These are phyloP conservation scores for Osmerus mordax DNA, from an alignment of 2,113 vertebrate species.

Conservation along the genomic window DNA sequence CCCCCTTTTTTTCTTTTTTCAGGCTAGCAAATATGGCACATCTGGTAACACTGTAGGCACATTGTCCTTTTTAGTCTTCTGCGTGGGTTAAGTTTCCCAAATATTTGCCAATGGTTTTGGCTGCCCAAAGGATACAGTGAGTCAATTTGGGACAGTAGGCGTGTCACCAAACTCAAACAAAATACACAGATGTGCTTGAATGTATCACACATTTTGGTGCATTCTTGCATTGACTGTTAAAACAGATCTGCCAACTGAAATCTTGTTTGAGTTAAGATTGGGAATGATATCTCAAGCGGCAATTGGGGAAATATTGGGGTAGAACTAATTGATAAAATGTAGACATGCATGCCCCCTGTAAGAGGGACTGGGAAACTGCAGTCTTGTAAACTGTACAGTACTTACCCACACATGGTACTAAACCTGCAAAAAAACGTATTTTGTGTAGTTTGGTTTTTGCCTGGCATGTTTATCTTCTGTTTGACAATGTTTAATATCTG, in stretches of 20 bases:
- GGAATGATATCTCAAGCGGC: conserved; percentile 30
- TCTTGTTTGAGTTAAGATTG: background rate
- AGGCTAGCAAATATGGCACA: conserved; percentile 93
- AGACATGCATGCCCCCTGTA: conserved; percentile 67
- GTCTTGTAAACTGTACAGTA: background rate
- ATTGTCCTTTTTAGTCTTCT: conserved; percentile 89
- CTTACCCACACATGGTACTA: no score
- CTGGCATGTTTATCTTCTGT: no score
- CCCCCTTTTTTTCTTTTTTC: conserved; percentile 73
- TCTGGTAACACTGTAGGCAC: conserved; percentile 97
- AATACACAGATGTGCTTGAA: conserved; percentile 38
- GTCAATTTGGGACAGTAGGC: conserved; percentile 60
- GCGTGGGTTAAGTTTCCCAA: conserved; percentile 83
- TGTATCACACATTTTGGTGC: background rate
- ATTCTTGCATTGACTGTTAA: background rate
- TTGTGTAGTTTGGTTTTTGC: no score
- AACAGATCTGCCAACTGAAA: no score
- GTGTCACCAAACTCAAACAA: conserved; percentile 58
- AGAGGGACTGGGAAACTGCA: conserved; percentile 59
- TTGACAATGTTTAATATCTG: no score
- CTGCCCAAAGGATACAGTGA: conserved; percentile 85
- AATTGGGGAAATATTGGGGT: background rate
- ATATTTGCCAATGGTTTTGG: conserved; percentile 87
- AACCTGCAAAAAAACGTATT: no score
- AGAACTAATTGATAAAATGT: conserved; percentile 29